phyloP scores from a whole-genome alignment of 2,797 vertebrate species.

The Babyrousa celebensis region DNA sequence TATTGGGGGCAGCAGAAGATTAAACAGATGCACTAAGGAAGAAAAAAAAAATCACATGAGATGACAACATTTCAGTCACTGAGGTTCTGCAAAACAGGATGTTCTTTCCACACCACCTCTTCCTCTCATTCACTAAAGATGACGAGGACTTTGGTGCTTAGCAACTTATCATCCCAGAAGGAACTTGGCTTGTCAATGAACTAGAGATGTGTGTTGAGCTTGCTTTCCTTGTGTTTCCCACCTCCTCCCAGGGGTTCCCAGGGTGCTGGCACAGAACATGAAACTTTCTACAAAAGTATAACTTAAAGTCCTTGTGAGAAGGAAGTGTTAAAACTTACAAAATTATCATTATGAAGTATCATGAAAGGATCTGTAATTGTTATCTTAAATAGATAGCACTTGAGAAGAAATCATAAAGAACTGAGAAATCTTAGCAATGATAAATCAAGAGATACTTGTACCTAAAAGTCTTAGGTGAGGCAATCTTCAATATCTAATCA shows the following conservation, averaged over 20 bases:
- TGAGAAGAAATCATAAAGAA: conserved; percentile 37
- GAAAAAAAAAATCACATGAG: conserved; percentile 6
- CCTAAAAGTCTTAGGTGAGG: neutral
- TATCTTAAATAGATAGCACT: conserved; percentile 7
- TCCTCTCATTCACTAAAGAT: conserved; percentile 89
- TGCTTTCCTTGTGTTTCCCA: conserved; percentile 1
- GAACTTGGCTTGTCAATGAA: conserved; percentile 57
- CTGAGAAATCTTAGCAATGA: conserved; percentile 11
- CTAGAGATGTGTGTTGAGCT: conserved; percentile 56
- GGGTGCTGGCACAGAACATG: conserved; percentile 36
- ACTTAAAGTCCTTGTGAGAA: conserved; percentile 12
- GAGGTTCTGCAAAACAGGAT: conserved; percentile 79
- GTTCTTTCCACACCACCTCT: conserved; percentile 88
- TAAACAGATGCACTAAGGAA: conserved; percentile 8
- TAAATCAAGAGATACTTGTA: conserved; percentile 20
- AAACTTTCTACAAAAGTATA: conserved; percentile 14
- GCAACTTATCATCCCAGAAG: conserved; percentile 66
- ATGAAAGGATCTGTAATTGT: neutral
- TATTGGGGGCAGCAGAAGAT: neutral
- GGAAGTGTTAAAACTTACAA: conserved; percentile 1
- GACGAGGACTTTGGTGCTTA: conserved; percentile 77
- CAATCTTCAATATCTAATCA: neutral
- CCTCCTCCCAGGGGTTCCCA: neutral
- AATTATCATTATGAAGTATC: conserved; percentile 8
- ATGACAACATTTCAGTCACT: conserved; percentile 60